A percentile compares a stretch with the other conserved stretches of the same genome.
Conservation (phyloP, 35 echinoderm and acorn worm genomes). For the Anneissia japonica region DNA sequence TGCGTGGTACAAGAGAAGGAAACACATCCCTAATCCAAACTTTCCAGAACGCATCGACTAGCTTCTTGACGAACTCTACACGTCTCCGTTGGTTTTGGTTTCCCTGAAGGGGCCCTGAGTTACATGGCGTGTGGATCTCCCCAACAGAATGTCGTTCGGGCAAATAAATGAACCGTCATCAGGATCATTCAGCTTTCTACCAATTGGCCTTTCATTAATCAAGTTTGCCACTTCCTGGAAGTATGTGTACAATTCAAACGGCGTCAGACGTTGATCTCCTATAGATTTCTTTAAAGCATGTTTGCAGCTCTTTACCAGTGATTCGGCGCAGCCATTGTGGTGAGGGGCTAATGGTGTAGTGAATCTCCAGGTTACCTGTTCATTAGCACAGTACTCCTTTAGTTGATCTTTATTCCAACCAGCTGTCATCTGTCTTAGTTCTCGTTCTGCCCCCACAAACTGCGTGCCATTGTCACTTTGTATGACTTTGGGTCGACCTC, state of each 20-base stretch:
- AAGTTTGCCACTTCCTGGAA: conserved; percentile 12
- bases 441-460: background rate
- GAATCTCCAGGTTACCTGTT: background rate
- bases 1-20: conserved; percentile 26
- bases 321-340: background rate
- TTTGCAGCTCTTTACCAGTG: background rate
- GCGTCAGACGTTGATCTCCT: background rate
- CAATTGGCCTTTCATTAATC: conserved; percentile 39
- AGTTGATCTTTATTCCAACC: background rate
- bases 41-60: conserved; percentile 62
- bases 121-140: conserved; percentile 14
- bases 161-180: conserved; percentile 40
- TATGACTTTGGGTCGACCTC: conserved; percentile 17
- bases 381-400: background rate
- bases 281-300: background rate
- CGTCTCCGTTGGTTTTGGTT: conserved; percentile 35
- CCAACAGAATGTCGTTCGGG: conserved; percentile 46
- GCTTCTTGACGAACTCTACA: conserved; percentile 52
- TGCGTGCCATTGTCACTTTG: conserved; percentile 18
- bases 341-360: background rate
- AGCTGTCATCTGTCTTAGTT: background rate
- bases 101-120: conserved; percentile 49
- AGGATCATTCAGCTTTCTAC: conserved; percentile 38
- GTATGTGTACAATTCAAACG: background rate
- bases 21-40: conserved; percentile 48